Base-by-base conservation (phyloP, 1,140 invertebrate genomes). In the Drosophila sechellia region DNA sequence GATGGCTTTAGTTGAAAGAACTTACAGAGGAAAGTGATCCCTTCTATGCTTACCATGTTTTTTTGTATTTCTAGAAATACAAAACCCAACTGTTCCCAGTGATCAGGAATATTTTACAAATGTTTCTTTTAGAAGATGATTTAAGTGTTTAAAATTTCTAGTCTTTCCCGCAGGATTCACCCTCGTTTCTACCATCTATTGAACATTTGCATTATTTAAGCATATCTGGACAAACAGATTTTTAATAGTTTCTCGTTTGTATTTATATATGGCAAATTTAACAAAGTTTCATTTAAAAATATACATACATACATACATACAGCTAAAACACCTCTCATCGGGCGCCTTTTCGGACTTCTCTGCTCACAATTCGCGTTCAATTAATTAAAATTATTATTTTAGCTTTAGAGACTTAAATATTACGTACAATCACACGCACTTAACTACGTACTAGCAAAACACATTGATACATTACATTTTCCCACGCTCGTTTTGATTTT, bases 261-360 rank as follows among this genome's bases (percentile, higher is more conserved):
- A 77, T 77, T 77, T 70, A 77, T 87, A 87, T 89, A 87, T 87
- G 83, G 83, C 83, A 87, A 87, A 87, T 87, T 87, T 87, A 87
- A 87, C 83, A 87, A 87, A 79, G 83, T 89, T 77, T 85, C 39
- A 60, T 86, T 76, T 83, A 65, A 72, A 81, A 87, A 79, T 84
- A 87, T 83, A 84, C 81, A 86, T 77, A 77, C 73, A 85, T 75
- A 76, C 72, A 77, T 77, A 76, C 73, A 77, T 76, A 81, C 83
- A 81, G 69, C 74, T 85, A 77, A 84, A 84, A 85, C 71, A 81
- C 59, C 59, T 64, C 71, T 35, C 37, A 63, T 48, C 40, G 50
- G 52, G 39, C 48, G 37, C 31, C 40, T 48, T 57, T 34, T 74
- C 46, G 60, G 60, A 53, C 45, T 64, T 35, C 60, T 55, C n/a